Percentiles rank a stretch among this genome's conserved stretches.
These are phyloP conservation scores for Bembecia ichneumoniformis DNA, from an alignment of 2,888 invertebrate species.

Conservation along the genomic window DNA sequence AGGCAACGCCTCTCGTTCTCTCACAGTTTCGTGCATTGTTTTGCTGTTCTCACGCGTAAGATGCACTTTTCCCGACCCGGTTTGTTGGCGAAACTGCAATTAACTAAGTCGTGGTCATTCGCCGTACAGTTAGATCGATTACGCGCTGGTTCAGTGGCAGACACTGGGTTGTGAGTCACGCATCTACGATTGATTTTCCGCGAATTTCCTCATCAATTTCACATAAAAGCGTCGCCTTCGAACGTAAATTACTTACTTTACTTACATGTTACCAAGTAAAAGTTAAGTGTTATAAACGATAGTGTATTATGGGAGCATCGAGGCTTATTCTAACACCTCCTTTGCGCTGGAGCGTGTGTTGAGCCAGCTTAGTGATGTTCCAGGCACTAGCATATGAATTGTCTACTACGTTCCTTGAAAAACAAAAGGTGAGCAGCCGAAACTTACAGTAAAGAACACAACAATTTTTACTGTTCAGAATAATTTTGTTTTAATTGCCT, in stretches of 20 bases:
- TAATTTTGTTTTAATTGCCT: too few relatives aligned
- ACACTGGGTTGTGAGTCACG: slow-evolving; percentile 32
- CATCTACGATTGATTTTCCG: slow-evolving; percentile 31
- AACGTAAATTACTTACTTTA: not conserved
- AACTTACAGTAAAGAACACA: too few relatives aligned
- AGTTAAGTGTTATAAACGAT: not conserved
- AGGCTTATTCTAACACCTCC: slow-evolving; percentile 26
- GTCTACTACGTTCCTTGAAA: slow-evolving; percentile 52
- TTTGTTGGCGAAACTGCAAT: slow-evolving; percentile 18
- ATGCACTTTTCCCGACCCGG: slow-evolving; percentile 37
- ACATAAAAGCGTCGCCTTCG: not conserved
- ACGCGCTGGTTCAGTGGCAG: slow-evolving; percentile 18
- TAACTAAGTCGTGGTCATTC: slow-evolving; percentile 12
- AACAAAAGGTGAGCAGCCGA: slow-evolving; percentile 40
- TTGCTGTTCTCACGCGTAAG: slow-evolving; percentile 56
- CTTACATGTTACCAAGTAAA: not conserved
- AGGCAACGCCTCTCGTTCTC: slow-evolving; percentile 70
- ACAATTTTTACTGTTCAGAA: too few relatives aligned
- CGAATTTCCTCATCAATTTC: slow-evolving; percentile 20
- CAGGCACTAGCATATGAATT: slow-evolving; percentile 56
- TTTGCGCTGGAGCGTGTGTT: slow-evolving; percentile 28
- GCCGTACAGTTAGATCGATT: slow-evolving; percentile 29
- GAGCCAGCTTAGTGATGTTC: slow-evolving; percentile 45
- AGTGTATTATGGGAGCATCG: slow-evolving; percentile 30
- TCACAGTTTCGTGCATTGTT: slow-evolving; percentile 68